Evolutionary conservation across 1,140 invertebrate genomes (phyloP), one percentile per base, ranked within the genome.

Genomic region (Pogonomyrmex barbatus): DNA sequence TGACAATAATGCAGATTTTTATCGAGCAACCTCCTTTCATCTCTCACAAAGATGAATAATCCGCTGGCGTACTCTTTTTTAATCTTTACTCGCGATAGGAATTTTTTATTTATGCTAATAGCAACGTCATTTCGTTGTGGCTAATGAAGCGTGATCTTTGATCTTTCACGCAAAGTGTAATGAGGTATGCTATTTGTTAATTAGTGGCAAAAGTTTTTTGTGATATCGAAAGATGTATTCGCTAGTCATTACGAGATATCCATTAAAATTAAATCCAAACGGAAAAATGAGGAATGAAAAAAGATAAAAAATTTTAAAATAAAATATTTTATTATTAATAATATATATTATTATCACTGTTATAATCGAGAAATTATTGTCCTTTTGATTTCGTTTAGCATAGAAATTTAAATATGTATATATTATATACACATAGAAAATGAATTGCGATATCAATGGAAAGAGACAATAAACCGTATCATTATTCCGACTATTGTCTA

Each of bases 1-100:
- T 73, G 39, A 63, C 77, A 89, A 89, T 89, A 89, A 84, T 68
- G 58, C 78, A 68, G 60, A 87, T 90, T 89, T 89, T 84, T 89
- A 87, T 89, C 88, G 65, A 50, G 39, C n/a, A 87, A 71, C 65
- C 39, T 73, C 9, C 62, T 54, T 75, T 33, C 73, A 39, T 33
- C 36, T 45, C 33, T 45, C 36, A 47, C 45, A 33, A 33, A 36
- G 17, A 14, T 77, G 63, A 89, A 89, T 86, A 89, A 86, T 86
- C 71, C 24, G 30, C 71, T 10, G 33, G 50, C 33, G 17, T 81
- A 67, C 17, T 42, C 6, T 39, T 10, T 36, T 83, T 83, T 73
- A 50, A 62, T 83, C n/a, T 42, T 60, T 62, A 30, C 56, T n/a
- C 42, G 9, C 6, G 33, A 4, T 24, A 83, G n/a, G 30, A 75